These are phyloP conservation scores for Hetaerina titia DNA, from an alignment of 2,888 invertebrate species.

Conservation along the genomic window DNA sequence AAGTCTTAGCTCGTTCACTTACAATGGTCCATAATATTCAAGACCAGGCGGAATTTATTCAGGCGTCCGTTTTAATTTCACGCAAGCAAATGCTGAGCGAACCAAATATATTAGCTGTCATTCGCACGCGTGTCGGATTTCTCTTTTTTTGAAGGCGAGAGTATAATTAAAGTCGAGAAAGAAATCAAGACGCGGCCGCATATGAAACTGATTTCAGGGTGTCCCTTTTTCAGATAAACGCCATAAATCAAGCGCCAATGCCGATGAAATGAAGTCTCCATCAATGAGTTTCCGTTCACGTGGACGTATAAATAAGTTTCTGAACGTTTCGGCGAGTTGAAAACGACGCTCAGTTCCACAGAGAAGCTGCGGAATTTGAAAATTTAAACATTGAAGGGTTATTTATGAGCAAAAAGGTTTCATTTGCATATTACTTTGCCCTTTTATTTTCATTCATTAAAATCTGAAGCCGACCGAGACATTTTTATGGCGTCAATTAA, in stretches of 20 bases:
- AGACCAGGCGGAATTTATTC: neutral
- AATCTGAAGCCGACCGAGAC: neutral
- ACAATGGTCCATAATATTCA: neutral
- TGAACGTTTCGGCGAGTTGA: neutral
- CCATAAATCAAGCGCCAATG: neutral
- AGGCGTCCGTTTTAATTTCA: neutral
- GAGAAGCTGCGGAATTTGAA: neutral
- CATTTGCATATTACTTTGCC: neutral
- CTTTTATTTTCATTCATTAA: neutral
- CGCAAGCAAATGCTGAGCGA: neutral
- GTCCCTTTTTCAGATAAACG: neutral
- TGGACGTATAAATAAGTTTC: neutral
- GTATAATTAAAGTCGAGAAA: neutral
- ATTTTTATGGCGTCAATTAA: neutral
- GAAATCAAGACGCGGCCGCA: constrained; percentile 12
- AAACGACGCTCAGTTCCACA: neutral
- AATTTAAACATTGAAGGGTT: neutral
- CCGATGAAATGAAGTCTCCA: constrained; percentile 4
- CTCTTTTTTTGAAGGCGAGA: neutral
- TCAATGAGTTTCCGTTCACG: neutral
- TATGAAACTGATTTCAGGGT: neutral
- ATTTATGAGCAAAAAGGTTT: neutral
- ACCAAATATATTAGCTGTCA: constrained; percentile 12
- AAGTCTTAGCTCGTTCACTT: too few relatives aligned
- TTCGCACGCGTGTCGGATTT: neutral